Percentiles rank a stretch among this genome's conserved stretches.
phyloP scores from a whole-genome alignment of 2,888 invertebrate species.

The Drosophila anomalipes region DNA sequence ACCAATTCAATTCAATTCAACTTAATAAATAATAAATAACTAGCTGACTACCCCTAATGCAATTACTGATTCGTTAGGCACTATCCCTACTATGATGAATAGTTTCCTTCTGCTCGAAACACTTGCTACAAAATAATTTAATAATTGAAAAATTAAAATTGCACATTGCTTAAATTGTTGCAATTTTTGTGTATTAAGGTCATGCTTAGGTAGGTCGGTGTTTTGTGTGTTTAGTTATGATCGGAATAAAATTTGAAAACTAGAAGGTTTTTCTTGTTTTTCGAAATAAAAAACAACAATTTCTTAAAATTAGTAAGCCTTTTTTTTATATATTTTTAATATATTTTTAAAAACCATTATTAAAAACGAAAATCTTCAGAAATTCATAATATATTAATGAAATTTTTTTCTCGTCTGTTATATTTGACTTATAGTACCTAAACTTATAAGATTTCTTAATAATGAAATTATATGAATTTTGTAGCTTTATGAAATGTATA shows the following conservation, averaged over 20 bases:
- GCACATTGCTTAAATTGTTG: constrained; percentile 42
- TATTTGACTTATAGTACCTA: no score
- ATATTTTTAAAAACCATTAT: not conserved
- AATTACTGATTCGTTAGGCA: not conserved
- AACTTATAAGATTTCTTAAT: no score
- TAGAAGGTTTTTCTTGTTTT: not conserved
- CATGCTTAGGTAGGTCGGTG: not conserved
- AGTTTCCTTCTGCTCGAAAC: not conserved
- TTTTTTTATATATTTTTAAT: not conserved
- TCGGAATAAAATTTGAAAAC: not conserved
- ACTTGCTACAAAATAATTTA: not conserved
- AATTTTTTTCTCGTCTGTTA: no score
- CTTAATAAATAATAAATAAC: not conserved
- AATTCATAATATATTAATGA: not conserved
- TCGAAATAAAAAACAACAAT: not conserved
- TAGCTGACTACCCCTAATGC: not conserved
- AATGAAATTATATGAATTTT: not conserved
- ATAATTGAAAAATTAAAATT: constrained; percentile 59
- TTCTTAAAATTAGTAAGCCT: not conserved
- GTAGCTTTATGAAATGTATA: not conserved
- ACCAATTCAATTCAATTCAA: not conserved
- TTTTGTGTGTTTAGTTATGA: not conserved
- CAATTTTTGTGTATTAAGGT: constrained; percentile 31
- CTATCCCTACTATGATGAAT: not conserved
- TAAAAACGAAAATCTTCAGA: not conserved